Percentiles rank a stretch among this genome's conserved stretches.
Conservation (phyloP, 1,140 invertebrate genomes). For the Drosophila subpulchrella region DNA sequence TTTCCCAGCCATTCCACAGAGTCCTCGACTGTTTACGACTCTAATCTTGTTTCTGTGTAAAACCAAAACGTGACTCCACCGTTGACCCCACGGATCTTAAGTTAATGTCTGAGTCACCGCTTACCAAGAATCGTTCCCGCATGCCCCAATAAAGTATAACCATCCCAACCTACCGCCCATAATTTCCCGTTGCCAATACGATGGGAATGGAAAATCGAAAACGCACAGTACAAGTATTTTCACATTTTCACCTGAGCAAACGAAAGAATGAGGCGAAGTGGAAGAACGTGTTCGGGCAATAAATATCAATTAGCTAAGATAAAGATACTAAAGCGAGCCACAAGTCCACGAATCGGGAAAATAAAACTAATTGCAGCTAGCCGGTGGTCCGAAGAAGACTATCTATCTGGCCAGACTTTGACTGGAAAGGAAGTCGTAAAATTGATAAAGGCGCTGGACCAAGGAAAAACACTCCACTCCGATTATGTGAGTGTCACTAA, state of each 20-base stretch:
- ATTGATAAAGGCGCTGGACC: conserved; percentile 62
- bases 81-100: conserved; percentile 27
- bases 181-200: conserved; percentile 36
- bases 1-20: conserved; percentile 25
- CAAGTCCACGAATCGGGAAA: conserved; percentile 52
- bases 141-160: conserved; percentile 39
- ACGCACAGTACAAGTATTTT: conserved; percentile 19
- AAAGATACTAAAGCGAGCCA: conserved; percentile 49
- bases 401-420: conserved; percentile 17
- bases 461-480: conserved; percentile 37
- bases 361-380: conserved; percentile 69
- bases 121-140: conserved; percentile 15
- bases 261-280: conserved; percentile 14
- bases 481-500: conserved; percentile 47
- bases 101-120: conserved; percentile 42
- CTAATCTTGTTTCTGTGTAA: conserved; percentile 49
- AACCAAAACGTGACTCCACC: conserved; percentile 47
- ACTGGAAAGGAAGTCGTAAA: conserved; percentile 69
- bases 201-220: background rate
- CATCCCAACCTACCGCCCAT: conserved; percentile 16
- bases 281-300: conserved; percentile 63
- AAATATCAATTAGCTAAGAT: conserved; percentile 75
- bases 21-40: conserved; percentile 43
- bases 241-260: conserved; percentile 40
- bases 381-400: conserved; percentile 49